Evolutionary conservation across 2,113 vertebrate species (phyloP), one percentile per base, ranked within the genome.

Genomic region (Entomyzon cyanotis): DNA sequence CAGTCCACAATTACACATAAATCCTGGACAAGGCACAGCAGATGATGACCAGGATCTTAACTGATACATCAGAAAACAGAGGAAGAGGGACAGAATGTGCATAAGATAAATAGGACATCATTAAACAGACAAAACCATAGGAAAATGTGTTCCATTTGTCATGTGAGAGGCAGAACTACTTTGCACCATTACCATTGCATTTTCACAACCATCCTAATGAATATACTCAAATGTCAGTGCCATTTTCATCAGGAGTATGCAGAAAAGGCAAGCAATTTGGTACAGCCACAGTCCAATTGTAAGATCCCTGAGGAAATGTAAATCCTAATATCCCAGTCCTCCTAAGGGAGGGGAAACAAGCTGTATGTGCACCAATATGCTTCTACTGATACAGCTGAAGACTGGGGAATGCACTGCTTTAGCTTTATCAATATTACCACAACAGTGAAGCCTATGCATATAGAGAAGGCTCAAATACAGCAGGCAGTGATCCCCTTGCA

Each of bases 201-300:
- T 96, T 90, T 58, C 79, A 70, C 83, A 79, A 65, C 37, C 25
- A 6, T 80, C 31, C 49, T 94, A 88, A 94, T 86, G 67, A 93
- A 80, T 65, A 90, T 42, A 59, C 75, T 83, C 67, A 70, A 96
- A 69, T 49, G 21, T 69, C 79, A 88, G 68, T 15, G 67, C 39
- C 92, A 27, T 95, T 96, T 93, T 92, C 68, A 94, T 93, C 75
- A 92, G 50, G 59, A 93, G 21, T 13, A 60, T n/a, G 59, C 58
- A 74, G 93, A 93, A 94, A 88, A 46, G 33, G 33, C 50, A 56
- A 69, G 62, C 70, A 69, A 76, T 87, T 90, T 77, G 28, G 33
- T 93, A 73, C 37, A 83, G 68, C 41, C 62, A 62, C 47, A 69
- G 70, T 85, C 67, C 83, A 62, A 47, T 80, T 80, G 44, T 39